Base-by-base conservation (phyloP, 2,888 invertebrate genomes). In the Cerceris rybyensis region DNA sequence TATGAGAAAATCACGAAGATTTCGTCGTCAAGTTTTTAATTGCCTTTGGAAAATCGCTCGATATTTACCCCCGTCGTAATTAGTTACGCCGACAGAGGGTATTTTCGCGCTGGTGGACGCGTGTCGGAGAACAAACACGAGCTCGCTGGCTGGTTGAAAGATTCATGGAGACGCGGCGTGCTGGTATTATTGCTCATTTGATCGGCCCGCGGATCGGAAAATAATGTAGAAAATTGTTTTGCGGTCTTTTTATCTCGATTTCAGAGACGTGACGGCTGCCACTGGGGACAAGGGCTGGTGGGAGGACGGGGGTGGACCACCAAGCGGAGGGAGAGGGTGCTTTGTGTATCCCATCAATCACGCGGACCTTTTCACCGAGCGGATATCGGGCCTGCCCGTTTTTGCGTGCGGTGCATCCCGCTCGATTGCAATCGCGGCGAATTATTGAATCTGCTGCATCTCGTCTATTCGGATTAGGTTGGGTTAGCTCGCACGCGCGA, bases 301-400 rank as follows among this genome's bases (percentile, higher is more conserved):
- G 1, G 43, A 13, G 13, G 8, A 43, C 1, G 55, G 9, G 14
- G 52, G 8, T 2, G 43, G 52, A 1, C 41, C 0, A 69, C 0
- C 46, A n/a, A 14, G 9, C 42, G 17, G 1, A 7, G 54, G 17
- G 49, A 7, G 42, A 6, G 28, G 55, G 73, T 41, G 79, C 88
- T 90, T 91, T 90, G 88, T 90, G 87, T 90, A 90, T 90, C 88
- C 91, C 91, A 92, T 92, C 91, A 92, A 92, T 92, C 91, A 91
- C 90, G 83, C 86, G 88, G 87, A 86, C 87, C 88, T 90, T 88
- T 88, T 88, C 88, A 86, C 86, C 87, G 84, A 84, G 78, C 88
- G 88, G 87, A 89, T 89, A 90, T 89, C 88, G 88, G 83, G 85
- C 85, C 86, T 83, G 86, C 80, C 86, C 88, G 86, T 90, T 90